Percentiles rank a stretch among this genome's conserved stretches.
Conservation (phyloP, 2,888 invertebrate genomes). For the Hecatera dysodea region DNA sequence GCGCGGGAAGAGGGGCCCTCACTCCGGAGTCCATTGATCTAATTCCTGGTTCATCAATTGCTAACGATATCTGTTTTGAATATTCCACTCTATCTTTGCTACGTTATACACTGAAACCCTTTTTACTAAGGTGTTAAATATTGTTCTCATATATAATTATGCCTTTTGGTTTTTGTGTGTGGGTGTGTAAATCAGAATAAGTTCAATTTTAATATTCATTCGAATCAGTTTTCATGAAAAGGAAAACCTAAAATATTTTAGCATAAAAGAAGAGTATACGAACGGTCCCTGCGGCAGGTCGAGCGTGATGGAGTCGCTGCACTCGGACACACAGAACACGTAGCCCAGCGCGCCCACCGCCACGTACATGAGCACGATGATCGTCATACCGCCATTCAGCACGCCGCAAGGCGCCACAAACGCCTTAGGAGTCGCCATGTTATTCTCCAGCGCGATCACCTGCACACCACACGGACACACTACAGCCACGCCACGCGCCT, state of each 20-base stretch:
- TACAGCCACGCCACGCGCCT: conserved; percentile 2
- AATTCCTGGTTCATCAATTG: background rate
- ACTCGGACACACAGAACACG: conserved; percentile 93
- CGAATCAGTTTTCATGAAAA: background rate
- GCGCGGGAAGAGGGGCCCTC: too few species aligned
- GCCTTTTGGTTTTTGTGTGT: too few species aligned
- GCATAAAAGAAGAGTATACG: conserved; percentile 63
- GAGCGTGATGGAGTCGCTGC: conserved; percentile 95
- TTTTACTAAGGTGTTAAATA: too few species aligned
- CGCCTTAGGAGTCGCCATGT: conserved; percentile 95
- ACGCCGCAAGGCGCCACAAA: conserved; percentile 95
- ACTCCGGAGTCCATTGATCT: background rate
- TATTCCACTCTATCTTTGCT: too few species aligned
- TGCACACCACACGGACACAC: conserved; percentile 75
- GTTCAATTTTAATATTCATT: too few species aligned
- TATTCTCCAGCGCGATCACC: conserved; percentile 97
- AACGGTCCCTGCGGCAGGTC: conserved; percentile 92
- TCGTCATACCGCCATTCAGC: conserved; percentile 95
- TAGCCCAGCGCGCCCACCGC: conserved; percentile 96
- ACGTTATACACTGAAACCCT: too few species aligned
- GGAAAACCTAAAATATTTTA: too few species aligned
- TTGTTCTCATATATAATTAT: too few species aligned
- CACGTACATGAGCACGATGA: conserved; percentile 94
- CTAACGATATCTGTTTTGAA: background rate
- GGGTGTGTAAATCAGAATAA: too few species aligned